phyloP scores from a whole-genome alignment of 1,140 invertebrate species.

The Pogonomyrmex californicus region DNA sequence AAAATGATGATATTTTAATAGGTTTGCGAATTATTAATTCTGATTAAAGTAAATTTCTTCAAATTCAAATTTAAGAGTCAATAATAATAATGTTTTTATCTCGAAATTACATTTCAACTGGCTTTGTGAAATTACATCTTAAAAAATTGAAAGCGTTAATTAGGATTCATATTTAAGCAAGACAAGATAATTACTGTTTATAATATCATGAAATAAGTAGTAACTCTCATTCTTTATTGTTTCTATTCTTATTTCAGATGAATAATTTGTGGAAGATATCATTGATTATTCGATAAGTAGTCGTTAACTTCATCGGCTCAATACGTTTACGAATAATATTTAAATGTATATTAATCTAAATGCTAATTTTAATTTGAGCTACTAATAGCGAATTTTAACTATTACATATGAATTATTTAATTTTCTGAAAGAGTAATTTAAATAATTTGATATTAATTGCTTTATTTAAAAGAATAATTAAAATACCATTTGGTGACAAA shows the following conservation, averaged over 20 bases:
- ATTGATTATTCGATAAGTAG: not conserved
- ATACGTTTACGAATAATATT: not conserved
- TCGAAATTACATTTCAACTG: not conserved
- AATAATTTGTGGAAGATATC: not conserved
- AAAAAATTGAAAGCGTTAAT: not conserved
- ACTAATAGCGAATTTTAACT: not conserved
- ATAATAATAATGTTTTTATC: conserved; percentile 11
- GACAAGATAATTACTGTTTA: not conserved
- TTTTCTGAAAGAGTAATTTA: not conserved
- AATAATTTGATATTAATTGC: not conserved
- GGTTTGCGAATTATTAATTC: too few relatives aligned
- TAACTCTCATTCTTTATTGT: not conserved
- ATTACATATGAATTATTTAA: not conserved
- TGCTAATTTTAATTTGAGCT: not conserved
- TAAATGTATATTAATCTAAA: not conserved
- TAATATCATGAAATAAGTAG: not conserved
- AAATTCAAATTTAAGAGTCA: not conserved
- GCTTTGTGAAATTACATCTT: too few relatives aligned
- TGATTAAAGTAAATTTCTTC: conserved; percentile 8
- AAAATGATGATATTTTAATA: not conserved
- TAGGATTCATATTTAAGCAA: not conserved
- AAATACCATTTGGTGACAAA: not conserved
- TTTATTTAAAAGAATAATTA: not conserved
- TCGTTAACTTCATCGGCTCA: not conserved
- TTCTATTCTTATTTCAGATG: not conserved